Evolutionary conservation across 2,888 invertebrate genomes (phyloP).

Genomic region (Trachelus iudaicus): DNA sequence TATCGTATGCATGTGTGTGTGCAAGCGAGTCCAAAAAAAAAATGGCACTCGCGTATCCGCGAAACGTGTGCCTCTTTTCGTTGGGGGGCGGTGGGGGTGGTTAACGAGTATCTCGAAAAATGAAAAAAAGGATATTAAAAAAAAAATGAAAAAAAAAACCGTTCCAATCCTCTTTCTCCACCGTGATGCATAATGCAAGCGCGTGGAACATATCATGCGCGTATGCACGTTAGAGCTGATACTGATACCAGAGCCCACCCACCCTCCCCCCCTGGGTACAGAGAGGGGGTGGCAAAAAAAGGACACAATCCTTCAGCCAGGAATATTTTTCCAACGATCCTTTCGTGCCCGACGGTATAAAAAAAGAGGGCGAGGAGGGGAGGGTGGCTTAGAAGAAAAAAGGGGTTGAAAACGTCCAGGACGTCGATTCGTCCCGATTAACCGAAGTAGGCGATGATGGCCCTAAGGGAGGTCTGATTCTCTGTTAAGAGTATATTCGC

Average conservation of each 20-base stretch:
- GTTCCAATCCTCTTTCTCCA: no score
- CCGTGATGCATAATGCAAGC: neutral
- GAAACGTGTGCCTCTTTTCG: neutral
- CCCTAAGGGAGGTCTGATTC: neutral
- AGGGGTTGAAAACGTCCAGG: neutral
- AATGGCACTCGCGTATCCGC: neutral
- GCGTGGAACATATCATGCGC: neutral
- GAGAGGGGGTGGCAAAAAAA: neutral
- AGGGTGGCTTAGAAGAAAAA: neutral
- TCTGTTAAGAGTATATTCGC: neutral
- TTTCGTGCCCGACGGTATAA: neutral
- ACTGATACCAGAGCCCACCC: neutral
- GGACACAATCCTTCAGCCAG: neutral
- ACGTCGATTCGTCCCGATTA: constrained; percentile 1
- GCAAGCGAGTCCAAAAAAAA: neutral
- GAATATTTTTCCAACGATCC: neutral
- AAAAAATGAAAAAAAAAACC: neutral
- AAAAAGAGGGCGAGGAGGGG: neutral
- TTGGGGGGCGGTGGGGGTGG: no score
- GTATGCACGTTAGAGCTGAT: neutral
- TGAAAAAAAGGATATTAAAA: neutral
- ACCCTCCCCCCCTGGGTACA: neutral
- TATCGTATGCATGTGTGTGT: neutral
- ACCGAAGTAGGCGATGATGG: neutral
- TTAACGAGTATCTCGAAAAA: neutral